Conservation (phyloP, 2,113 vertebrate genomes). For the Hemichromis elongatus region DNA sequence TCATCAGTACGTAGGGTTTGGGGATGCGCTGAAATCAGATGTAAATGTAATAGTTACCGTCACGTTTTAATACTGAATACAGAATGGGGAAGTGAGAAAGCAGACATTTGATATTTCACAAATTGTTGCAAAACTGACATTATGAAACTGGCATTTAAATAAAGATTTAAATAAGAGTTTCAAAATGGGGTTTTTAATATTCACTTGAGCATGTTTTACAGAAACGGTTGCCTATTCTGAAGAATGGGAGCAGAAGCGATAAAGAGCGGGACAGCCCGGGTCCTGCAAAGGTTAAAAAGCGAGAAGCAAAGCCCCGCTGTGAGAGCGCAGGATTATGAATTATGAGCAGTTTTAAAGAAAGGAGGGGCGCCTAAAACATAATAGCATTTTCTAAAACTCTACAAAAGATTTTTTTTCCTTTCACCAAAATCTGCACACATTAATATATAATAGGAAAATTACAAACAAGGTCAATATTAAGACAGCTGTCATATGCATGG, state of each 20-base stretch:
- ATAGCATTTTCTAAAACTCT: not conserved
- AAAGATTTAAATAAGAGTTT: not conserved
- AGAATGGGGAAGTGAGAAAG: not conserved
- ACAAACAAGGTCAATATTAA: not conserved
- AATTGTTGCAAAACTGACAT: not conserved
- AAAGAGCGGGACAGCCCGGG: not conserved
- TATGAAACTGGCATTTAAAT: not conserved
- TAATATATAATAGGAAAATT: not conserved
- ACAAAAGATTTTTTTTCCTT: not conserved
- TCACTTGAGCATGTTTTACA: not conserved
- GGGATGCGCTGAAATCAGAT: not conserved
- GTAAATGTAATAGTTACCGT: not conserved
- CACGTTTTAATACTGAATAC: not conserved
- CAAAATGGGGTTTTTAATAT: not conserved
- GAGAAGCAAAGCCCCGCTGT: not conserved
- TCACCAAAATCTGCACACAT: not conserved
- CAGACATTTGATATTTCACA: not conserved
- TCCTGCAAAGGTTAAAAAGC: not conserved
- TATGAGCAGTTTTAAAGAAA: constrained; percentile 18
- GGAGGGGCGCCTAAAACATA: not conserved
- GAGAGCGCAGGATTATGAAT: constrained; percentile 14
- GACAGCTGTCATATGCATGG: not conserved
- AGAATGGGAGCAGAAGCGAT: not conserved
- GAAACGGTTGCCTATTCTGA: not conserved
- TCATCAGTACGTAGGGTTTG: not conserved